Percentiles rank a stretch among this genome's conserved stretches.
phyloP scores from a whole-genome alignment of 2,113 vertebrate species.

The Melanostigma gelatinosum region DNA sequence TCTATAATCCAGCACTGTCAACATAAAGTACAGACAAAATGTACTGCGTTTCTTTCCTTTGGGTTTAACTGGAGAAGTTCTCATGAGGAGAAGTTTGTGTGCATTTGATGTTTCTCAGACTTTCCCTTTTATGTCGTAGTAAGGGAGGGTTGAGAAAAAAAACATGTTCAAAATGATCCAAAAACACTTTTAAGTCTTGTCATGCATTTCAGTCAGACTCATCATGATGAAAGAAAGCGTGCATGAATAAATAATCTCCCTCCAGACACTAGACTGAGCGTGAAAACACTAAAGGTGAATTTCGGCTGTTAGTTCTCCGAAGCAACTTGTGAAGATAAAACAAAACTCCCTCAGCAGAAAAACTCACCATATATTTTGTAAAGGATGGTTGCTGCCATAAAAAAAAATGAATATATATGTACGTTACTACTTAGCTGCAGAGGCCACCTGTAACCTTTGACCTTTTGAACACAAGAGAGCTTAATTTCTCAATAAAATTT shows the following conservation, averaged over 20 bases:
- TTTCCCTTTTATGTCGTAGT: slow-evolving; percentile 1
- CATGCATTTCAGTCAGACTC: slow-evolving; percentile 25
- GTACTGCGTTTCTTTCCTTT: not conserved
- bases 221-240: slow-evolving; percentile 20
- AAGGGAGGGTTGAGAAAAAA: not conserved
- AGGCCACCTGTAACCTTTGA: not conserved
- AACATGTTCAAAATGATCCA: slow-evolving; percentile 22
- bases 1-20: not conserved
- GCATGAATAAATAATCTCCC: slow-evolving; percentile 45
- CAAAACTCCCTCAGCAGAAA: not conserved
- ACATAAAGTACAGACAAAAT: not conserved
- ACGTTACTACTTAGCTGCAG: not conserved
- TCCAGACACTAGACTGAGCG: not conserved
- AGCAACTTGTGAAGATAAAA: not conserved
- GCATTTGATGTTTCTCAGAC: slow-evolving; percentile 17
- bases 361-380: not conserved
- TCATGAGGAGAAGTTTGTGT: not conserved
- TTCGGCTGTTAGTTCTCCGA: not conserved
- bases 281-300: not conserved
- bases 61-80: not conserved
- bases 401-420: too few relatives aligned
- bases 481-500: not conserved
- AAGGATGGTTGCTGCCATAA: not conserved
- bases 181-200: slow-evolving; percentile 29
- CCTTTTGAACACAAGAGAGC: not conserved